Percentiles rank a stretch among this genome's conserved stretches.
Conservation (phyloP, 2,113 vertebrate species). For the Amblyopsis rosae region DNA sequence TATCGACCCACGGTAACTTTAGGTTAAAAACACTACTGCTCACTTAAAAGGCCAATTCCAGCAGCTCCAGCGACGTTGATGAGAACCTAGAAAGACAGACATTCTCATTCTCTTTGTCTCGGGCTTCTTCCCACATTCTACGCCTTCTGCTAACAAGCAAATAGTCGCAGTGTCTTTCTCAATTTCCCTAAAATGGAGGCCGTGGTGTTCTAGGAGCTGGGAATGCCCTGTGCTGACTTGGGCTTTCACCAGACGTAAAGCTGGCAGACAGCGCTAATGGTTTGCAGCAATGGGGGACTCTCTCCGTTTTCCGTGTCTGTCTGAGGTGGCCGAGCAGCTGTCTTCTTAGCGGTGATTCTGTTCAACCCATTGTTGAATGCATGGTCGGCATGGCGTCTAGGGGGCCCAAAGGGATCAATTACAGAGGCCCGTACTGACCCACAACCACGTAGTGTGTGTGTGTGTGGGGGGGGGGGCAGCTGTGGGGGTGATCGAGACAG, state of each 20-base stretch:
- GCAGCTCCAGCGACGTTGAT: slow-evolving; percentile 2
- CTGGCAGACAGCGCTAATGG: slow-evolving; percentile 60
- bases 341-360: slow-evolving; percentile 68
- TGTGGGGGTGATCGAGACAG: slow-evolving; percentile 39
- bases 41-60: slow-evolving; percentile 16
- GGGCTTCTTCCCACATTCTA: not conserved
- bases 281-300: slow-evolving; percentile 47
- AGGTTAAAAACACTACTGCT: slow-evolving; percentile 4
- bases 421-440: slow-evolving; percentile 62
- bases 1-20: slow-evolving; percentile 3
- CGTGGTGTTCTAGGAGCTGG: slow-evolving; percentile 22
- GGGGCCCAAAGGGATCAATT: slow-evolving; percentile 80
- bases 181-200: slow-evolving; percentile 38
- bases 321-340: slow-evolving; percentile 65
- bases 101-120: slow-evolving; percentile 7
- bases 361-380: slow-evolving; percentile 64
- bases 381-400: slow-evolving; percentile 35
- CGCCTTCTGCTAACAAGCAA: slow-evolving; percentile 10
- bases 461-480: not conserved
- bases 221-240: slow-evolving; percentile 60
- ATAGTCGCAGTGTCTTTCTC: slow-evolving; percentile 14
- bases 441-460: slow-evolving; percentile 27
- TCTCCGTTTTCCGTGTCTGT: slow-evolving; percentile 33
- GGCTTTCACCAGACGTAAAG: slow-evolving; percentile 42
- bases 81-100: slow-evolving; percentile 12